These are phyloP conservation scores for Cygnus buccinator DNA, from an alignment of 2,113 vertebrate species.

Conservation along the genomic window DNA sequence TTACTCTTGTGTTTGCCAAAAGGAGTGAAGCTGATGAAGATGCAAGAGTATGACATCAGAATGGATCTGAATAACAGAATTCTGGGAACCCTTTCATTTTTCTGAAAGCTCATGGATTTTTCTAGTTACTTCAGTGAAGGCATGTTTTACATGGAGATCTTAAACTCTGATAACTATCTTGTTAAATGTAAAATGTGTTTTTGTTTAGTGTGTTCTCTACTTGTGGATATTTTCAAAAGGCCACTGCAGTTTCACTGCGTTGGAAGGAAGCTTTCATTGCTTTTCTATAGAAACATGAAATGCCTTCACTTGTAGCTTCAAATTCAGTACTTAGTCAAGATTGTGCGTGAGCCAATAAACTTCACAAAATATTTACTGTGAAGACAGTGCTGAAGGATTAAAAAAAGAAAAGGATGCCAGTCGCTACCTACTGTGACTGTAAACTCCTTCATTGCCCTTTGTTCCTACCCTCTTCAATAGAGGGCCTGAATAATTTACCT, in stretches of 20 bases:
- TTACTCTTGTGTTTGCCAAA: not conserved
- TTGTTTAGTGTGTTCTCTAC: not conserved
- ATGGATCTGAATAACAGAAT: not conserved
- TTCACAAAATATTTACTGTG: not conserved
- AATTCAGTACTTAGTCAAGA: not conserved
- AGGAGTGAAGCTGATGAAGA: not conserved
- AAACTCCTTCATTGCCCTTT: not conserved
- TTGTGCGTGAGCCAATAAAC: not conserved
- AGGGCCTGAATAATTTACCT: not conserved
- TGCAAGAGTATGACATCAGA: not conserved
- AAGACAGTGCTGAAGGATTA: not conserved
- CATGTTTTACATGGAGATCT: not conserved
- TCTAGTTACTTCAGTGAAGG: not conserved
- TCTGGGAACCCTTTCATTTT: not conserved
- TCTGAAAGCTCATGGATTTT: not conserved
- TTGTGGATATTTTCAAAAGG: not conserved
- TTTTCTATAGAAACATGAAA: not conserved
- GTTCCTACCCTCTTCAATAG: not conserved
- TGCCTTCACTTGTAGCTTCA: not conserved
- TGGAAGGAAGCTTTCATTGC: not conserved
- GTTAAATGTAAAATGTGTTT: not conserved
- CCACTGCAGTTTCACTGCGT: not conserved
- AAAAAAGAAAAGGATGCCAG: not conserved
- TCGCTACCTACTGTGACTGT: not conserved
- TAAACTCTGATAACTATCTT: not conserved